Evolutionary conservation across 2,797 vertebrate species (phyloP).

Genomic region (Picus viridis): DNA sequence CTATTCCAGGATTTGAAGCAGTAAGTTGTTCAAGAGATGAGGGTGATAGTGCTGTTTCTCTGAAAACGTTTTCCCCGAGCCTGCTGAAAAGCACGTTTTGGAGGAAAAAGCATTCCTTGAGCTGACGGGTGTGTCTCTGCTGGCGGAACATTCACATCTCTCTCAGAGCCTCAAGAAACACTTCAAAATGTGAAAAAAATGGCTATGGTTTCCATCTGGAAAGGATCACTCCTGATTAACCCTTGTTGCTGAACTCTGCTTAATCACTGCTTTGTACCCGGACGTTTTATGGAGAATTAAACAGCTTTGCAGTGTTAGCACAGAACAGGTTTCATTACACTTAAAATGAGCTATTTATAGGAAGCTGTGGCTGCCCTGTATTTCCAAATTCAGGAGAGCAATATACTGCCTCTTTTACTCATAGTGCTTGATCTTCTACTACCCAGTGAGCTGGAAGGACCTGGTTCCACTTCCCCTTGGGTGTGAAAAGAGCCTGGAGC

Average conservation of each 20-base stretch:
- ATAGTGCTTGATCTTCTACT: rapidly evolving
- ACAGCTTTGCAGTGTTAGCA: background rate
- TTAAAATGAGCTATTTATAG: conserved; percentile 12
- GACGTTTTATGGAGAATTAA: background rate
- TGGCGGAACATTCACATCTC: background rate
- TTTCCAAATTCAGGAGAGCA: background rate
- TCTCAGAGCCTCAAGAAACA: background rate
- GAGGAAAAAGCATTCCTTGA: background rate
- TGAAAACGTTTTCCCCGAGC: background rate
- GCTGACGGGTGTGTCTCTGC: rapidly evolving
- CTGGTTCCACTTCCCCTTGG: background rate
- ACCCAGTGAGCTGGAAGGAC: background rate
- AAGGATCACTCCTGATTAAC: conserved; percentile 8
- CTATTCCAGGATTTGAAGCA: background rate
- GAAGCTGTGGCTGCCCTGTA: background rate
- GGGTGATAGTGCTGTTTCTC: background rate
- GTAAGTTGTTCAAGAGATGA: background rate
- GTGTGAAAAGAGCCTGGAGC: background rate
- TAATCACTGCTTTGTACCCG: background rate
- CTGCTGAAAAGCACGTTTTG: background rate
- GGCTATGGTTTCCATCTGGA: background rate
- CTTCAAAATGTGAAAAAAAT: background rate
- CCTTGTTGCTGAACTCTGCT: background rate
- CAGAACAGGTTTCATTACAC: background rate
- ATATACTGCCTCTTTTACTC: background rate